Evolutionary conservation across 1,140 invertebrate species (phyloP), one percentile per base, ranked within the genome.

Genomic region (Aradophagus sp.): DNA sequence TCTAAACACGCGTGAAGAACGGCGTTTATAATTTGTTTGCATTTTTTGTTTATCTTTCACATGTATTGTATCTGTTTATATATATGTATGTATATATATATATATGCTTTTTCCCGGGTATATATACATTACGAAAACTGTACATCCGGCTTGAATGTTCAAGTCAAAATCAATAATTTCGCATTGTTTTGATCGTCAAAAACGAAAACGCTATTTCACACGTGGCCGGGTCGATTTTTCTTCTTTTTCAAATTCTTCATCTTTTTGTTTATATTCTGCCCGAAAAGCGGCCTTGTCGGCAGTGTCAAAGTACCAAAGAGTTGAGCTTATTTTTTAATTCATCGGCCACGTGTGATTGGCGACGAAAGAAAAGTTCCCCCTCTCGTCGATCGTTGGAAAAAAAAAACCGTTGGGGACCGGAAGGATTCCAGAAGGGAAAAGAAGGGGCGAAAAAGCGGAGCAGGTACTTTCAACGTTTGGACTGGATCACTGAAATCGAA

Each of bases 271-370:
- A 4, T 8, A 23, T 8, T 5, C 20, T 36, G 36, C 31, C 39
- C 36, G 11, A 44, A 45, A 52, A 59, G 39, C 38, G 50, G 63
- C 63, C 63, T 67, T 45, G 13, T 34, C 45, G 63, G 63, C 63
- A 59, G 63, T 67, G 63, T 56, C 47, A 59, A 67, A 56, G 62
- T 66, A 20, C 12, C 16, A 59, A 34, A 45, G 34, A 45, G 39
- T 67, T 67, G 63, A 67, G 63, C 63, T 58, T 67, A 59, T 26
- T n/a, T 59, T 53, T 53, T 53, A 27, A n/a, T n/a, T 32, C 34
- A 47, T 31, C 6, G 47, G 27, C 63, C 63, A 59, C 63, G 55
- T 58, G 55, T 58, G 63, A 55, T 38, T 47, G 5, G 11, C 14
- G 13, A n/a, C 3, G 12, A 26, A 52, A 36, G n/a, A 10, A 29